Conservation (phyloP, 2,888 invertebrate species). For the Anoplius nigerrimus region DNA sequence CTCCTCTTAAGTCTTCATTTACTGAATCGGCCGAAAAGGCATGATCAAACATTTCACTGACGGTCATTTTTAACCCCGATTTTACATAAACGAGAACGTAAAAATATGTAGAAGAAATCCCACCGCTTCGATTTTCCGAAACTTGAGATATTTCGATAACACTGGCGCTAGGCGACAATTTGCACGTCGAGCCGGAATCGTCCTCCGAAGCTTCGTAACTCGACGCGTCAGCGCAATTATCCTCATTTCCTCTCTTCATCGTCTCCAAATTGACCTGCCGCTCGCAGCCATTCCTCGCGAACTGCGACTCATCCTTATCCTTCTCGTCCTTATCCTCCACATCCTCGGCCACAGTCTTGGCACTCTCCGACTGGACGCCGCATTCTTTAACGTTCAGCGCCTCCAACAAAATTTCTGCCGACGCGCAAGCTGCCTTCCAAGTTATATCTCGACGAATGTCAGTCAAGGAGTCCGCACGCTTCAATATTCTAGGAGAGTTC, state of each 20-base stretch:
- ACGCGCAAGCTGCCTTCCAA: constrained; percentile 71
- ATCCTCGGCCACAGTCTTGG: neutral
- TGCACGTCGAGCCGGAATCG: constrained; percentile 58
- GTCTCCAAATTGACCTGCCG: neutral
- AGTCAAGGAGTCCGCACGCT: constrained; percentile 33
- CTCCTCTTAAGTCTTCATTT: too few relatives aligned
- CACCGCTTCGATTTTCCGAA: constrained; percentile 45
- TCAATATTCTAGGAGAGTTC: constrained; percentile 52
- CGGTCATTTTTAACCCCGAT: too few relatives aligned
- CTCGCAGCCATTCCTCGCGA: neutral
- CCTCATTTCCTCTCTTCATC: neutral
- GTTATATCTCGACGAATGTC: constrained; percentile 56
- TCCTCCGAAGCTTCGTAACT: constrained; percentile 65
- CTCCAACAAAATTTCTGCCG: constrained; percentile 67
- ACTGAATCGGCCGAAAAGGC: too few relatives aligned
- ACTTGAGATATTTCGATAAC: constrained; percentile 34
- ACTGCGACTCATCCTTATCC: constrained; percentile 14
- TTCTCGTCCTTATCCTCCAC: constrained; percentile 24
- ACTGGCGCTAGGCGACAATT: constrained; percentile 42
- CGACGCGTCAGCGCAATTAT: constrained; percentile 38
- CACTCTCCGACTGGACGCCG: neutral
- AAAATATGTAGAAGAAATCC: neutral
- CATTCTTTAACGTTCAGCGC: constrained; percentile 62
- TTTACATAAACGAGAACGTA: too few relatives aligned
- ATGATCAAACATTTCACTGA: too few relatives aligned